Evolutionary conservation across 2,113 vertebrate species (phyloP), one percentile per base, ranked within the genome.

Genomic region (Suricata suricatta): DNA sequence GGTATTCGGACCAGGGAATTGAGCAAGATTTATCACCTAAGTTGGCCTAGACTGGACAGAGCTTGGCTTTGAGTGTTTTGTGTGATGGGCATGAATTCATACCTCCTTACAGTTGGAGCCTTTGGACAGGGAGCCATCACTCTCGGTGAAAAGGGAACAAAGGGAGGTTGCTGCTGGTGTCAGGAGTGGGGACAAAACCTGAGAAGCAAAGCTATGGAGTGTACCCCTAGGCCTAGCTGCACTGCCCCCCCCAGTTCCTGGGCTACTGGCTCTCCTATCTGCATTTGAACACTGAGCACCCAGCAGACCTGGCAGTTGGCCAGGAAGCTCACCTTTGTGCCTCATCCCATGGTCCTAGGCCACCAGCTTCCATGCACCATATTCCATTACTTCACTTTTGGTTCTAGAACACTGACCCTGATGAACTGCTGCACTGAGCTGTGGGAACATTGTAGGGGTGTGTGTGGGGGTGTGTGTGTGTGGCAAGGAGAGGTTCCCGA

Each of bases 21-120:
- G 92, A 97, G 83, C 69, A 98, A 98, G 93, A 98, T 98, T 98
- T 97, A 97, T 97, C 97, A 97, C 96, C 94, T 96, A 93, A 92
- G n/a, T 92, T 97, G 97, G 96, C 93, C 71, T 95, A 86, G 50
- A 93, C 54, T 88, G 90, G 93, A 97, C 87, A 97, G 93, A 93
- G 57, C 88, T 97, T 97, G 93, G 79, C 95, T 97, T 93, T 88
- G 90, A 71, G 69, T 97, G 64, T 85, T 97, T 97, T 89, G 92
- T 97, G 96, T 95, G 66, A 86, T 95, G 87, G 92, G 79, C 92
- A 91, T 96, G 60, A 63, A 86, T 88, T 95, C 47, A 90, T 97
- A 82, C 83, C 60, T 98, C 74, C 47, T 93, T 94, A 60, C 10
- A 54, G 41, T 64, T 90, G 80, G 54, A 96, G 33, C 66, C 52